Evolutionary conservation across 2,113 vertebrate species (phyloP).

Genomic region (Megaceryle torquata): DNA sequence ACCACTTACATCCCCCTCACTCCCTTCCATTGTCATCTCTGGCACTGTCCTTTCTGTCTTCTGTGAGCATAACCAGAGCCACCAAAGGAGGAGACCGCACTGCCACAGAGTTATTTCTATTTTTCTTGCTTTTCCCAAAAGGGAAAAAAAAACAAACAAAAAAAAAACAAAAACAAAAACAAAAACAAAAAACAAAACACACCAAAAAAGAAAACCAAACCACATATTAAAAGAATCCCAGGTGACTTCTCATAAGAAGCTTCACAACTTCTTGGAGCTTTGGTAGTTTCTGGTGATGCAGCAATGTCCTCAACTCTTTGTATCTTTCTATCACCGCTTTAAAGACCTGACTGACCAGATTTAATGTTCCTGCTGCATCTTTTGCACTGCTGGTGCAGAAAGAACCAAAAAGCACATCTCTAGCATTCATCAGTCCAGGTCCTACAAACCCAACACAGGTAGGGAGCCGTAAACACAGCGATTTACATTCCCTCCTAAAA

Average conservation of each 20-base stretch:
- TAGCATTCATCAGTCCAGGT: neutral
- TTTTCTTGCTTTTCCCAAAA: neutral
- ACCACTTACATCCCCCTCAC: neutral
- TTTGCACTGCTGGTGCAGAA: neutral
- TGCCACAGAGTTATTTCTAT: neutral
- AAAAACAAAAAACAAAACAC: no score
- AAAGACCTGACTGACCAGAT: neutral
- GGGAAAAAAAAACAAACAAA: no score
- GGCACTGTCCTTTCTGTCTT: neutral
- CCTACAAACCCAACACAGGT: neutral
- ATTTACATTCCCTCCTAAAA: neutral
- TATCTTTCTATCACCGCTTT: neutral
- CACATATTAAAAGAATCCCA: neutral
- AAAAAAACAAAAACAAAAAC: no score
- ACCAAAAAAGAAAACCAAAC: neutral
- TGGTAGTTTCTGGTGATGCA: neutral
- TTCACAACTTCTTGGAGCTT: neutral
- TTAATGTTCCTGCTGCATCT: neutral
- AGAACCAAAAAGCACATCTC: neutral
- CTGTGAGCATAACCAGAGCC: neutral
- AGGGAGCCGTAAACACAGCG: accelerated
- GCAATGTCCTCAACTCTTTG: neutral
- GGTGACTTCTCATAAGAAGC: neutral
- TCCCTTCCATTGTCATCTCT: neutral
- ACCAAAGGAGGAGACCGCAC: neutral